Percentiles rank a stretch among this genome's conserved stretches.
phyloP scores from a whole-genome alignment of 2,797 vertebrate genomes.

The Danio aesculapii region DNA sequence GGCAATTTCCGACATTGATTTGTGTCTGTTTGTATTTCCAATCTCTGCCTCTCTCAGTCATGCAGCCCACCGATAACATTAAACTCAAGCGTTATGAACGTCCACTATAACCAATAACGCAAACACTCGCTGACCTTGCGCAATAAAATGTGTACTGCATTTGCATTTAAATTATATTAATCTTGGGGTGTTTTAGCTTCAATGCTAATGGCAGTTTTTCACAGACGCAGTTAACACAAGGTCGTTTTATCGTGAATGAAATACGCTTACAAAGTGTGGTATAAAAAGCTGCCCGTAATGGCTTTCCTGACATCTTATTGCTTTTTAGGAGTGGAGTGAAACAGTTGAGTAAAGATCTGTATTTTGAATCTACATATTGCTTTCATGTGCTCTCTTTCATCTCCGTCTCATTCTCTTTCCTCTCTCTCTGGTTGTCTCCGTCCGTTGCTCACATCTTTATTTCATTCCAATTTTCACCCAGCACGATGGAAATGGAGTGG shows the following conservation, averaged over 20 bases:
- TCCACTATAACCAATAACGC: background rate
- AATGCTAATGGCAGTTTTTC: conserved; percentile 44
- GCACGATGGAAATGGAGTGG: conserved; percentile 79
- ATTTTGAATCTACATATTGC: conserved; percentile 68
- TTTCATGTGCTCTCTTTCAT: conserved; percentile 68
- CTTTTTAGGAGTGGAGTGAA: conserved; percentile 62
- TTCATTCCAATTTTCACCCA: conserved; percentile 78
- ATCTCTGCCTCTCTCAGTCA: background rate
- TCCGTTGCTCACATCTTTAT: conserved; percentile 77
- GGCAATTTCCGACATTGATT: conserved; percentile 1
- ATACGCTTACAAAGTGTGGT: conserved; percentile 49
- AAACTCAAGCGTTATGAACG: background rate
- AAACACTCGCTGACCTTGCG: background rate
- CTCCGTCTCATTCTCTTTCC: conserved; percentile 51
- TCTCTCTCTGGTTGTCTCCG: conserved; percentile 57
- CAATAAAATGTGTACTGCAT: conserved; percentile 37
- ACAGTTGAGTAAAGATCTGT: conserved; percentile 60
- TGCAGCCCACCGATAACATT: background rate
- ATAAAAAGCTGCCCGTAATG: conserved; percentile 66
- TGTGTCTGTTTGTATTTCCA: background rate
- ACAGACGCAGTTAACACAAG: conserved; percentile 47
- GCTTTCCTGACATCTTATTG: conserved; percentile 68
- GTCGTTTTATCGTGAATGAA: conserved; percentile 56
- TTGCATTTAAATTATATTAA: conserved; percentile 51
- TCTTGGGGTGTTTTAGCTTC: conserved; percentile 35